Evolutionary conservation across 2,888 invertebrate species (phyloP).

Genomic region (Muschampia staudingeri): DNA sequence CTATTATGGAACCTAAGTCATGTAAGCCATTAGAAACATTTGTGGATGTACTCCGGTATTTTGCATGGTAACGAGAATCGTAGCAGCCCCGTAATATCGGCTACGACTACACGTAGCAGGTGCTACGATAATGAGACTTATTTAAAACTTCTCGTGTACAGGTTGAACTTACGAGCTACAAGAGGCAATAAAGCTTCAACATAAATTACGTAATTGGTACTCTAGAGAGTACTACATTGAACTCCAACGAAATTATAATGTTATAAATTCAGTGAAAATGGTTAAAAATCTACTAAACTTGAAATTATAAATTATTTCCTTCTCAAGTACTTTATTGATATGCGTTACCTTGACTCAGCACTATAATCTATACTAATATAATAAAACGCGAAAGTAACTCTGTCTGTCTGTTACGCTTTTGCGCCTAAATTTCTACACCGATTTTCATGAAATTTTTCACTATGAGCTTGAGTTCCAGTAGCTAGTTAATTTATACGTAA

Average conservation of each 20-base stretch:
- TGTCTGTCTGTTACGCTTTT: no score
- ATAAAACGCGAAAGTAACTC: no score
- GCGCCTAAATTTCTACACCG: no score
- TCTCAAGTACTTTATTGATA: neutral
- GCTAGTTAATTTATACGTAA: neutral
- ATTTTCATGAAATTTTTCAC: no score
- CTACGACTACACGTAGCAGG: conserved; percentile 64
- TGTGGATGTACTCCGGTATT: conserved; percentile 54
- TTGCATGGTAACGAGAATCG: conserved; percentile 60
- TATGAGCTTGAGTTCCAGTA: no score
- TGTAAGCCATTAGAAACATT: conserved; percentile 47
- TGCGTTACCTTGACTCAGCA: neutral
- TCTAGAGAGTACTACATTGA: neutral
- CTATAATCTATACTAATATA: neutral
- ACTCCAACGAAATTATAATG: neutral
- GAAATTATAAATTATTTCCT: neutral
- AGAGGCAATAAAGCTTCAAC: conserved; percentile 39
- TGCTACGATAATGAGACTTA: conserved; percentile 67
- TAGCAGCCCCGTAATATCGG: conserved; percentile 48
- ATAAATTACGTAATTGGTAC: conserved; percentile 25
- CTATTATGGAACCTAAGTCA: conserved; percentile 21
- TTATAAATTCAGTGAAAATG: neutral
- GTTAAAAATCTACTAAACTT: neutral
- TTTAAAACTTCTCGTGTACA: conserved; percentile 60
- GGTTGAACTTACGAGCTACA: conserved; percentile 45